Conservation (phyloP, 2,113 vertebrate species). For the Petroica traversi region DNA sequence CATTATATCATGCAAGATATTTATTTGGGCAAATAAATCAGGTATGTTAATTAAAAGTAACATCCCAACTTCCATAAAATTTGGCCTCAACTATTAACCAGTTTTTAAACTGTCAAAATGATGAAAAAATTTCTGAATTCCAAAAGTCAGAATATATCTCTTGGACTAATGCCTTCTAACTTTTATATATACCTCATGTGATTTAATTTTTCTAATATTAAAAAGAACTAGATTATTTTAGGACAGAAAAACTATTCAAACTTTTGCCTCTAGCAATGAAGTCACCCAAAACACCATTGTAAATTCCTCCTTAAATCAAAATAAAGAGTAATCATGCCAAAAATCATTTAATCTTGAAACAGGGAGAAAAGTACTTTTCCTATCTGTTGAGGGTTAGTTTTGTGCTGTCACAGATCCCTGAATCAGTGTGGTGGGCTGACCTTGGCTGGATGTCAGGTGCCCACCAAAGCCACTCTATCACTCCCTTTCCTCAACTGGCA, state of each 20-base stretch:
- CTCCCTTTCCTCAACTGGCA: not conserved
- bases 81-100: not conserved
- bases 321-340: not conserved
- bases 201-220: not conserved
- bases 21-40: conserved; percentile 23
- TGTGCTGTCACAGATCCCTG: not conserved
- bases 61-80: not conserved
- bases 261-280: not conserved
- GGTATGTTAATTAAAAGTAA: conserved; percentile 10
- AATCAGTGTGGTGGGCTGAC: not conserved
- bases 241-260: not conserved
- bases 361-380: not conserved
- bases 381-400: not conserved
- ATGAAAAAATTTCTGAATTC: not conserved
- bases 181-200: not conserved
- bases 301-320: not conserved
- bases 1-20: not conserved
- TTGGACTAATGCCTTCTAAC: not conserved
- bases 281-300: not conserved
- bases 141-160: not conserved
- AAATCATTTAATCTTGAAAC: not conserved
- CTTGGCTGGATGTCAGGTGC: not conserved
- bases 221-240: not conserved
- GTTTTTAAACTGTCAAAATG: not conserved
- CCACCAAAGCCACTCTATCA: not conserved